Percentiles rank a stretch among this genome's conserved stretches.
phyloP scores from a whole-genome alignment of 2,113 vertebrate genomes.

The Spilogale gracilis region DNA sequence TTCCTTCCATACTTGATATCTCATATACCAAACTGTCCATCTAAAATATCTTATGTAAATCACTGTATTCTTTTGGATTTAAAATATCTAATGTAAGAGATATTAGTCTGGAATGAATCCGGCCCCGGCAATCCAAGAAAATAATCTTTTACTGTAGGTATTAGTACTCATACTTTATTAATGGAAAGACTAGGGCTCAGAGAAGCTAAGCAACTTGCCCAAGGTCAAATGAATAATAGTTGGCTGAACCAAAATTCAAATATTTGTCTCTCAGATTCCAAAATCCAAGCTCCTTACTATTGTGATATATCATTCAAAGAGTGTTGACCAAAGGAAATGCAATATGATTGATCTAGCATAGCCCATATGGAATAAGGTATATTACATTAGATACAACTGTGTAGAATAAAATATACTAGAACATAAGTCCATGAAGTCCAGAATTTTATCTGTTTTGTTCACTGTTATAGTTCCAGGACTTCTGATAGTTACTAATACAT shows the following conservation, averaged over 20 bases:
- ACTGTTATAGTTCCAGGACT: neutral
- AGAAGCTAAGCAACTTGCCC: neutral
- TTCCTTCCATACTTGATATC: neutral
- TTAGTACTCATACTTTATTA: neutral
- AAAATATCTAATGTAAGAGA: neutral
- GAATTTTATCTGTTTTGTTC: neutral
- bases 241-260: neutral
- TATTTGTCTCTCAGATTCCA: neutral
- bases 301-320: neutral
- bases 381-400: neutral
- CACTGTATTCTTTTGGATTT: neutral
- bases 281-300: neutral
- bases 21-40: neutral
- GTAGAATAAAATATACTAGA: neutral
- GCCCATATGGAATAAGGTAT: neutral
- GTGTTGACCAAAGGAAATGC: neutral
- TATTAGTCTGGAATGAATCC: neutral
- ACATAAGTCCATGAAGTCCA: neutral
- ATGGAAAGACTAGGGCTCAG: neutral
- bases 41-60: conserved; percentile 16
- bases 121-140: neutral
- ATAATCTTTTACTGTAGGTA: neutral
- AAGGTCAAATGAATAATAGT: neutral
- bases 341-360: neutral
- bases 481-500: neutral